Evolutionary conservation across 2,888 invertebrate species (phyloP).

Genomic region (Caenorhabditis auriculariae): DNA sequence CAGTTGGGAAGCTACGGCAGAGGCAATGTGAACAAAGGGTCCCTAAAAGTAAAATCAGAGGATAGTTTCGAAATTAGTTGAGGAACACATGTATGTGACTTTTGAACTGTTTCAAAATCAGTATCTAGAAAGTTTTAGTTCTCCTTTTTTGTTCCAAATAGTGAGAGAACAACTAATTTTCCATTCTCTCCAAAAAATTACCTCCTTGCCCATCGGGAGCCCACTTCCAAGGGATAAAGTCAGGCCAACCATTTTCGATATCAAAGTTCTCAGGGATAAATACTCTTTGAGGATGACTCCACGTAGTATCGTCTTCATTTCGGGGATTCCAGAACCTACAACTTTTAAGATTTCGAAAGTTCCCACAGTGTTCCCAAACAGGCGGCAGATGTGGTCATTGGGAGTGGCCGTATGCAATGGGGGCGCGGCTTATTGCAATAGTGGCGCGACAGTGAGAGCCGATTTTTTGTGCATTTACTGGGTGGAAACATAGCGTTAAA

Average conservation of each 20-base stretch:
- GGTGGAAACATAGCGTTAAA: too few relatives aligned
- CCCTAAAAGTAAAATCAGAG: constrained; percentile 69
- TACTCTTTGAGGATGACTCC: constrained; percentile 97
- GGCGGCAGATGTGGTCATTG: too few relatives aligned
- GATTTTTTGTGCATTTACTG: too few relatives aligned
- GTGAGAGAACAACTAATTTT: not conserved
- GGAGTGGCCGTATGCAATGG: not conserved
- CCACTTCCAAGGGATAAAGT: constrained; percentile 93
- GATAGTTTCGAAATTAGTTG: not conserved
- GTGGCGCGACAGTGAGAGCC: too few relatives aligned
- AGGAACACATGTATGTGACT: not conserved
- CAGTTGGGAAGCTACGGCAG: constrained; percentile 88
- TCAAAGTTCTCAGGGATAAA: constrained; percentile 86
- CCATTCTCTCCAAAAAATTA: constrained; percentile 3
- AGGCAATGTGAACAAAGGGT: constrained; percentile 97
- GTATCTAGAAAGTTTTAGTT: too few relatives aligned
- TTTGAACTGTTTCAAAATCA: too few relatives aligned
- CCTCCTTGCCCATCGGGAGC: constrained; percentile 94
- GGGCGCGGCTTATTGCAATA: not conserved
- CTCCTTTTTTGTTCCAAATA: too few relatives aligned
- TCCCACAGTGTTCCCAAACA: too few relatives aligned
- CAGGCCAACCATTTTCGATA: constrained; percentile 90
- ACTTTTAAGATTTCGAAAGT: not conserved
- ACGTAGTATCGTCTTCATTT: constrained; percentile 81
- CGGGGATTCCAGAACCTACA: constrained; percentile 45